Percentiles rank a stretch among this genome's conserved stretches.
Evolutionary conservation across 2,797 vertebrate genomes (phyloP).

Genomic region (Euthynnus affinis): DNA sequence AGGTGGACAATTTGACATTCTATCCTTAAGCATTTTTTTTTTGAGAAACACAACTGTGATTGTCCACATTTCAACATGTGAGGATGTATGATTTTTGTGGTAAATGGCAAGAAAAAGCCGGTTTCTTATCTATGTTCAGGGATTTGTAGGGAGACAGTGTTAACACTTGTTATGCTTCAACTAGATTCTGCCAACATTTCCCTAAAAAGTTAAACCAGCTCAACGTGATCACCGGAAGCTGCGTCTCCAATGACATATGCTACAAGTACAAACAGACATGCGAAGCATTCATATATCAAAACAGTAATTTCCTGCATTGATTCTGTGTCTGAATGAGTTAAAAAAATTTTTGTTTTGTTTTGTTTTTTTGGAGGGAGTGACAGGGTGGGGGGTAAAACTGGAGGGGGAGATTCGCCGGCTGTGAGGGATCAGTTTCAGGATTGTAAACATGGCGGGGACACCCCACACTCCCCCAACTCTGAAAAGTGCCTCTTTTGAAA

Average conservation of each 20-base stretch:
- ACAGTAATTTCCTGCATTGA: constrained; percentile 54
- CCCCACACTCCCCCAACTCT: constrained; percentile 8
- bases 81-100: too few species aligned
- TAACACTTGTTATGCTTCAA: too few species aligned
- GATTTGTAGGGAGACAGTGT: too few species aligned
- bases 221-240: constrained; percentile 21
- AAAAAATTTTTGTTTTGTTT: background rate
- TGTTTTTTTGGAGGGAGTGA: background rate
- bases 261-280: constrained; percentile 38
- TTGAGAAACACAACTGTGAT: too few species aligned
- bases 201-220: constrained; percentile 17
- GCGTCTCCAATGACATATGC: constrained; percentile 12
- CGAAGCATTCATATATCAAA: constrained; percentile 45
- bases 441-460: constrained; percentile 70
- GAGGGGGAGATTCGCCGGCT: constrained; percentile 57
- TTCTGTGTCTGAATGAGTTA: constrained; percentile 10
- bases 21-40: too few species aligned
- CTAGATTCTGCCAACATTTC: background rate
- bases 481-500: constrained; percentile 76
- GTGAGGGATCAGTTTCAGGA: constrained; percentile 77
- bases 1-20: too few species aligned
- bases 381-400: constrained; percentile 8
- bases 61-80: too few species aligned
- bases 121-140: background rate
- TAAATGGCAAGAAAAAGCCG: background rate